Percentiles rank a stretch among this genome's conserved stretches.
These are phyloP conservation scores for Eucera pruinosa DNA, from an alignment of 2,888 invertebrate genomes.

Conservation along the genomic window DNA sequence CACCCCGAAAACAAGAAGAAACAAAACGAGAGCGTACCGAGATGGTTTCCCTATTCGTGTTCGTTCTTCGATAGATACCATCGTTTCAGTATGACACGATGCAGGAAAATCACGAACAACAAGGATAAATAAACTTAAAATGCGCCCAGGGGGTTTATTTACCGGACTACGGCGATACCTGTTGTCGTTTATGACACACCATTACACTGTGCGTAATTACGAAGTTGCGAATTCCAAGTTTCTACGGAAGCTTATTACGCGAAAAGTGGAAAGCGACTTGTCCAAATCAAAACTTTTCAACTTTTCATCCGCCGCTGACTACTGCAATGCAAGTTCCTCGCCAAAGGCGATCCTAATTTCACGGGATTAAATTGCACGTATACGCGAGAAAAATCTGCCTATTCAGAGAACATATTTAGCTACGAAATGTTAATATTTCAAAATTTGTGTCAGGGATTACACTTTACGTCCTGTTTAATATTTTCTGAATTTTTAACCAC, in stretches of 20 bases:
- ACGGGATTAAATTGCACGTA: conserved; percentile 1
- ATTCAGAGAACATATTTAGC: too few relatives aligned
- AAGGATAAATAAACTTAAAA: conserved; percentile 36
- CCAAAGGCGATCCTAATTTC: conserved; percentile 15
- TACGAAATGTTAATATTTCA: not conserved
- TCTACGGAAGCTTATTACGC: conserved; percentile 12
- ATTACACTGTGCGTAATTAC: conserved; percentile 42
- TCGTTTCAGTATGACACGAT: conserved; percentile 4
- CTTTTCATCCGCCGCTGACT: conserved; percentile 4
- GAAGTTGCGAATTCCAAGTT: conserved; percentile 17
- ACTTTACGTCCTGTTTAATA: too few relatives aligned
- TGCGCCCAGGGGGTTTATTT: conserved; percentile 18
- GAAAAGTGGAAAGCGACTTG: conserved; percentile 6
- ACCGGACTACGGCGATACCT: conserved; percentile 18
- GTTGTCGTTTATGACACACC: conserved; percentile 42
- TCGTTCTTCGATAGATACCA: conserved; percentile 33
- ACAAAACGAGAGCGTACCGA: not conserved
- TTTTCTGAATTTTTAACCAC: too few relatives aligned
- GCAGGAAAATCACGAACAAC: conserved; percentile 14
- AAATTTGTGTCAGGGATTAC: not conserved
- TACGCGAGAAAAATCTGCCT: not conserved
- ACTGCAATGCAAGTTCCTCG: not conserved
- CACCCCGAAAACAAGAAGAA: conserved; percentile 15
- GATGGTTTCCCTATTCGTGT: conserved; percentile 14
- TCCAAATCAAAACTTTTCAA: conserved; percentile 18